A percentile compares a stretch with the other conserved stretches of the same genome.
phyloP scores from a whole-genome alignment of 1,140 invertebrate species.

The Limonius californicus region DNA sequence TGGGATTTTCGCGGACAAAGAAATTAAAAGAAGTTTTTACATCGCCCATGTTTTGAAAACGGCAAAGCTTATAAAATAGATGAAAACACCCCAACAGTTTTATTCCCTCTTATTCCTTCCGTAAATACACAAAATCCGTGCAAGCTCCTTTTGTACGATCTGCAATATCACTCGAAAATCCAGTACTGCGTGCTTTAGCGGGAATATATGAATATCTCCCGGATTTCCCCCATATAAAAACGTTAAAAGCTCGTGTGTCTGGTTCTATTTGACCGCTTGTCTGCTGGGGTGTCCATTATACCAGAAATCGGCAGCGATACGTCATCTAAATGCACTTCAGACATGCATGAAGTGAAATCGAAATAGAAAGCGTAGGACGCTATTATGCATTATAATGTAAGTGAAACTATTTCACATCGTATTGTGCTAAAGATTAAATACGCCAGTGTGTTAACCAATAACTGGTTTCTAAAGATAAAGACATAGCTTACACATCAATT shows the following conservation, averaged over 20 bases:
- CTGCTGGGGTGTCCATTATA: constrained; percentile 24
- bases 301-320: constrained; percentile 14
- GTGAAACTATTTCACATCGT: too few species aligned
- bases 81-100: constrained; percentile 7
- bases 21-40: constrained; percentile 9
- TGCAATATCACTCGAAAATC: constrained; percentile 21
- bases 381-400: too few species aligned
- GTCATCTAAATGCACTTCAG: constrained; percentile 11
- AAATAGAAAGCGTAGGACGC: background rate
- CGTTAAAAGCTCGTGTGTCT: constrained; percentile 27
- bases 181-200: constrained; percentile 14
- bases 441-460: too few species aligned
- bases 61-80: background rate
- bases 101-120: constrained; percentile 14
- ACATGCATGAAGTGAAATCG: background rate
- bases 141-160: constrained; percentile 15
- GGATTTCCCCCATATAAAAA: constrained; percentile 25
- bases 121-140: constrained; percentile 20
- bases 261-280: constrained; percentile 26
- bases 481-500: too few species aligned
- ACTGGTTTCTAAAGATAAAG: too few species aligned
- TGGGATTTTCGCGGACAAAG: background rate
- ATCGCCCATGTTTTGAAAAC: too few species aligned
- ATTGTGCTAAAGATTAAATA: too few species aligned
- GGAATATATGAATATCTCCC: constrained; percentile 22